phyloP scores from a whole-genome alignment of 2,888 invertebrate species.

The Acleris literana region DNA sequence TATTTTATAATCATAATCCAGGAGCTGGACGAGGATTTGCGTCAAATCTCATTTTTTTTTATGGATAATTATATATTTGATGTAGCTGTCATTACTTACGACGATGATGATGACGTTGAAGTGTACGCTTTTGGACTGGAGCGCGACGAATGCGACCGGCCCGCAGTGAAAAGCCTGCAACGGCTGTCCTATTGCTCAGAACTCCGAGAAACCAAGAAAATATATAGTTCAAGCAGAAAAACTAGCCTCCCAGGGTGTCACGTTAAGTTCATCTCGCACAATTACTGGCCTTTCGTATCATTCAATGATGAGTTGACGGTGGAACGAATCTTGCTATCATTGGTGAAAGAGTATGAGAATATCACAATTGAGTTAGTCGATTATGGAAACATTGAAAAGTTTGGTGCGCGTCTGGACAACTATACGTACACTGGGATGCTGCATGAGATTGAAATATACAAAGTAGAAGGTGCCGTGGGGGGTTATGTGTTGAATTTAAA shows the following conservation, averaged over 20 bases:
- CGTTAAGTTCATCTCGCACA: slow-evolving; percentile 44
- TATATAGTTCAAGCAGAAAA: slow-evolving; percentile 14
- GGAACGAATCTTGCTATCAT: slow-evolving; percentile 46
- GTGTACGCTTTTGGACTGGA: slow-evolving; percentile 39
- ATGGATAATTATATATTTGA: slow-evolving; percentile 45
- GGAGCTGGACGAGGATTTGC: slow-evolving; percentile 37
- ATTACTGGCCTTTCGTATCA: slow-evolving; percentile 48
- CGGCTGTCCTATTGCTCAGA: slow-evolving; percentile 26
- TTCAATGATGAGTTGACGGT: slow-evolving; percentile 41
- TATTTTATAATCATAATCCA: slow-evolving; percentile 50
- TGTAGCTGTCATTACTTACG: slow-evolving; percentile 38
- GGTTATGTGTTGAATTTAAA: slow-evolving; percentile 40
- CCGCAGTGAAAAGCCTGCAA: slow-evolving; percentile 7
- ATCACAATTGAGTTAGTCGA: slow-evolving; percentile 43
- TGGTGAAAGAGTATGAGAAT: slow-evolving; percentile 42
- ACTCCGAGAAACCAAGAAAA: slow-evolving; percentile 11
- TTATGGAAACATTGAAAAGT: slow-evolving; percentile 43
- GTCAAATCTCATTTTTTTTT: slow-evolving; percentile 42
- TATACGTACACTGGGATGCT: slow-evolving; percentile 42
- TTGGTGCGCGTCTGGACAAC: slow-evolving; percentile 44
- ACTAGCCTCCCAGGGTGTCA: slow-evolving; percentile 37
- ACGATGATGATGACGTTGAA: slow-evolving; percentile 25
- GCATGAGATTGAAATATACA: slow-evolving; percentile 41
- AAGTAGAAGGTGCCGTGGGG: slow-evolving; percentile 50
- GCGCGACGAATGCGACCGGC: slow-evolving; percentile 31